phyloP scores from a whole-genome alignment of 2,113 vertebrate genomes.

The Chaetorhynchus papuensis region DNA sequence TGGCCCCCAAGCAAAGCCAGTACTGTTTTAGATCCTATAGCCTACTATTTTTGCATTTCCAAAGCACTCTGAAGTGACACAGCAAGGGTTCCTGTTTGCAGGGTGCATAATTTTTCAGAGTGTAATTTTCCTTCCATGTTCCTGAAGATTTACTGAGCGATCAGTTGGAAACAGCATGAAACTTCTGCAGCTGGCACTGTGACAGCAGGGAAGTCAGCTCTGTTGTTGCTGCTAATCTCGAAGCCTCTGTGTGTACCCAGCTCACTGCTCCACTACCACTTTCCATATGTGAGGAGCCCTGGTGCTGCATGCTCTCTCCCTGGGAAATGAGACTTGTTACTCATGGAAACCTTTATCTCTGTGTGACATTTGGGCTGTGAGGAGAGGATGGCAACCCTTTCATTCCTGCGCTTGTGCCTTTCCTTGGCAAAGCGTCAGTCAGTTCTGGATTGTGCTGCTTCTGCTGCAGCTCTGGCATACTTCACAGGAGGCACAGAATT shows the following conservation, averaged over 20 bases:
- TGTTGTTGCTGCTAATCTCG: not conserved
- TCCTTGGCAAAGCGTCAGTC: not conserved
- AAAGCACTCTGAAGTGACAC: not conserved
- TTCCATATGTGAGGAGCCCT: not conserved
- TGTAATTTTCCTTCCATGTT: not conserved
- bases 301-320: not conserved
- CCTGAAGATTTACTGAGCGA: not conserved
- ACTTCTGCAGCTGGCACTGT: not conserved
- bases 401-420: not conserved
- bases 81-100: not conserved
- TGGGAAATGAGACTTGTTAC: not conserved
- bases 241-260: not conserved
- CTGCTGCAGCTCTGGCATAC: not conserved
- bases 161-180: not conserved
- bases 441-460: not conserved
- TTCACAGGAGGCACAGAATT: not conserved
- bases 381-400: not conserved
- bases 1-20: not conserved
- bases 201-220: not conserved
- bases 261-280: not conserved
- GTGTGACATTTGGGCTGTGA: not conserved
- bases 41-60: not conserved
- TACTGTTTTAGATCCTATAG: not conserved
- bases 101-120: not conserved
- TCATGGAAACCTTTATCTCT: not conserved